Conservation (phyloP, 2,888 invertebrate species). For the Ectropis crepuscularia region DNA sequence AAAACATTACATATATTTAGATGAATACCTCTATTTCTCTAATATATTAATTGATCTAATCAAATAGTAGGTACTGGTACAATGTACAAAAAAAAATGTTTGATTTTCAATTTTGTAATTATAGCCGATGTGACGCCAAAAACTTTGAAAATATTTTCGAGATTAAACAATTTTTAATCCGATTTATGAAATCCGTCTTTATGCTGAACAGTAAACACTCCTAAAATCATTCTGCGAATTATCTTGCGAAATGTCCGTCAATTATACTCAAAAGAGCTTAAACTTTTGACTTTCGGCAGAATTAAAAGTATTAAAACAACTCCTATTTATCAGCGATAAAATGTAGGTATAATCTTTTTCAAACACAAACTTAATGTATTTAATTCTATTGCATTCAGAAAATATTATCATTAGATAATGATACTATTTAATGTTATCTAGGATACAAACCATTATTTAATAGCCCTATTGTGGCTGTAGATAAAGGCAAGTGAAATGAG, state of each 20-base stretch:
- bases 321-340: too few relatives aligned
- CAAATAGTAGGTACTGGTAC: not conserved
- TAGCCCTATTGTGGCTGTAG: too few relatives aligned
- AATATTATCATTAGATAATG: too few relatives aligned
- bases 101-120: not conserved
- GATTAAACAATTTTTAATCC: constrained; percentile 6
- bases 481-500: too few relatives aligned
- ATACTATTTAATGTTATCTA: too few relatives aligned
- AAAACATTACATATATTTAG: not conserved
- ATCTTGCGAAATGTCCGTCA: constrained; percentile 1
- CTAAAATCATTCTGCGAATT: not conserved
- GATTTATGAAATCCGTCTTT: constrained; percentile 6
- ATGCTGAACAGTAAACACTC: constrained; percentile 2
- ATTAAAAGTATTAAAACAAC: too few relatives aligned
- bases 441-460: too few relatives aligned
- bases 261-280: not conserved
- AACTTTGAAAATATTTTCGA: constrained; percentile 5
- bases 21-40: too few relatives aligned
- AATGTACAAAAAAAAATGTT: not conserved
- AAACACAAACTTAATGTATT: too few relatives aligned
- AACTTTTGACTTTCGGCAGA: not conserved
- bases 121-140: not conserved
- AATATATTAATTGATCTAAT: not conserved
- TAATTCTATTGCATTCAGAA: too few relatives aligned
- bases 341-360: too few relatives aligned